These are phyloP conservation scores for Sebastes cheni DNA, from an alignment of 2,797 vertebrate species.

Conservation along the genomic window DNA sequence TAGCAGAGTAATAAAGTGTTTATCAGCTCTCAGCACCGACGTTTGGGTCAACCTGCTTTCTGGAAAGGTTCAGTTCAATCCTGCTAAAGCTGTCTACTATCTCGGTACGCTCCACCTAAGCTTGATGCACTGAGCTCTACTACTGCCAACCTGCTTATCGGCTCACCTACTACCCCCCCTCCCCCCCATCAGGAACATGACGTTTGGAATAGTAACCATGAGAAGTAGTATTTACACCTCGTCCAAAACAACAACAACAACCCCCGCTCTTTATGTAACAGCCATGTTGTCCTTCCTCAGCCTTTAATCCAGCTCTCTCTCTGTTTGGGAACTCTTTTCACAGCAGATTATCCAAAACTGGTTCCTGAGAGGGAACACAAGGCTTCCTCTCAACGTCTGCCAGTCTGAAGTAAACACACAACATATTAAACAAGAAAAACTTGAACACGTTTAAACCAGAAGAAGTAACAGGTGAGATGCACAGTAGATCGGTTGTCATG, in stretches of 20 bases:
- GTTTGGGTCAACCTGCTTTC: slow-evolving; percentile 43
- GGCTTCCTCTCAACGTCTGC: not conserved
- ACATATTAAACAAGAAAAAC: not conserved
- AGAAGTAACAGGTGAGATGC: no score
- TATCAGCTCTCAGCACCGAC: not conserved
- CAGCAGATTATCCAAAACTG: slow-evolving; percentile 26
- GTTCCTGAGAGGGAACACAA: not conserved
- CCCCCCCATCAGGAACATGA: slow-evolving; percentile 41
- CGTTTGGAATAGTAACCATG: slow-evolving; percentile 40
- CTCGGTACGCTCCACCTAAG: slow-evolving; percentile 7
- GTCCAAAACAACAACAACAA: slow-evolving; percentile 29
- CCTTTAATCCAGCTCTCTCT: slow-evolving; percentile 30
- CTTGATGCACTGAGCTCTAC: slow-evolving; percentile 21
- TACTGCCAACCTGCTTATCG: slow-evolving; percentile 57
- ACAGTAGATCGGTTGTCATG: no score
- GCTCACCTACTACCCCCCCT: slow-evolving; percentile 26
- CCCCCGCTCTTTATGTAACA: slow-evolving; percentile 28
- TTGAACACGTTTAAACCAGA: not conserved
- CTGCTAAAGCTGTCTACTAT: slow-evolving; percentile 48
- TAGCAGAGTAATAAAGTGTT: not conserved
- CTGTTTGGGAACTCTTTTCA: slow-evolving; percentile 24
- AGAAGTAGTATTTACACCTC: slow-evolving; percentile 30
- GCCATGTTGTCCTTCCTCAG: not conserved
- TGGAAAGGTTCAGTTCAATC: slow-evolving; percentile 35
- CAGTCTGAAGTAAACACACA: not conserved